Percentiles rank a stretch among this genome's conserved stretches.
Evolutionary conservation across 2,113 vertebrate species (phyloP).

Genomic region (Mormyrus lacerda): DNA sequence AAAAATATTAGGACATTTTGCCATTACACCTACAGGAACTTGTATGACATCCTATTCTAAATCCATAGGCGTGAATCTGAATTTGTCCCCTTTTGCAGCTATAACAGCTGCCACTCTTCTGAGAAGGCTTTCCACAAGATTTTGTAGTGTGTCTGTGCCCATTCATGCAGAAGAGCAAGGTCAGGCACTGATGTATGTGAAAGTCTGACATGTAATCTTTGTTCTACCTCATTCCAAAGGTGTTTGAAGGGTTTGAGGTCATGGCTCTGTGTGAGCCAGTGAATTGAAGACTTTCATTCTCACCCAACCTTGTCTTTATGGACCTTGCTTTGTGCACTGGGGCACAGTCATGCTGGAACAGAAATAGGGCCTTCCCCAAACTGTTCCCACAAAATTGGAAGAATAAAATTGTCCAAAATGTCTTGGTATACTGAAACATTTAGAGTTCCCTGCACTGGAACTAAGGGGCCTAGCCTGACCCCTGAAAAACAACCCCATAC

Average conservation of each 20-base stretch:
- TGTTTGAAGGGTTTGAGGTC: neutral
- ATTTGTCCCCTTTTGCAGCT: neutral
- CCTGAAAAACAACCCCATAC: neutral
- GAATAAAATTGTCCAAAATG: neutral
- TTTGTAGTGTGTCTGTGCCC: neutral
- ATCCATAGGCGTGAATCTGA: neutral
- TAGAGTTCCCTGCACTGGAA: neutral
- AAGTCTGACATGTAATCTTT: neutral
- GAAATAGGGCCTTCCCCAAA: neutral
- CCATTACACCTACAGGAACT: neutral
- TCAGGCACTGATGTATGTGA: neutral
- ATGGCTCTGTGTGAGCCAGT: neutral
- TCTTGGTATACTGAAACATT: neutral
- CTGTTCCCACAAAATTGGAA: neutral
- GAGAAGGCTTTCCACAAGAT: neutral
- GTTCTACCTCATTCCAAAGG: neutral
- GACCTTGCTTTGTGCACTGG: neutral
- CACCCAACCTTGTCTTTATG: neutral
- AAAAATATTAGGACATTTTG: neutral
- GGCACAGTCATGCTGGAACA: neutral
- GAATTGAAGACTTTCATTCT: neutral
- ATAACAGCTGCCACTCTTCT: neutral
- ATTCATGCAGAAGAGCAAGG: neutral
- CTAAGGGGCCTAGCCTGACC: neutral
- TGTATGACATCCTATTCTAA: neutral